These are phyloP conservation scores for Pseudococcus longispinus DNA, from an alignment of 2,888 invertebrate species.

Conservation along the genomic window DNA sequence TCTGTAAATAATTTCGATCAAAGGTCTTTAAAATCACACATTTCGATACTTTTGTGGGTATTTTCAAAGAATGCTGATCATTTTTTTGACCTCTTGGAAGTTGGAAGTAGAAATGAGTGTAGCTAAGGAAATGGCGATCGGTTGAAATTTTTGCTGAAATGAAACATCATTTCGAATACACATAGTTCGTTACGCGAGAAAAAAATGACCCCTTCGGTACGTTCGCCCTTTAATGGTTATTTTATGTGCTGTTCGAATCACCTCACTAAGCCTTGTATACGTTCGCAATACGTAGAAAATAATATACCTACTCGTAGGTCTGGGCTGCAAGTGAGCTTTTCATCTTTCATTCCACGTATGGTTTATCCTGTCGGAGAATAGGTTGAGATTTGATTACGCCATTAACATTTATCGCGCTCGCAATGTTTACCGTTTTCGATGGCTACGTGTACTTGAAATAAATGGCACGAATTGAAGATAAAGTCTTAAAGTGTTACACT, in stretches of 20 bases:
- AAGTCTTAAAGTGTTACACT: background rate
- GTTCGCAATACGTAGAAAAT: background rate
- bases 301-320: background rate
- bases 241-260: background rate
- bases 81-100: background rate
- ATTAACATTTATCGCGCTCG: slow-evolving; percentile 18
- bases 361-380: background rate
- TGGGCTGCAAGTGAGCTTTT: background rate
- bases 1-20: no score
- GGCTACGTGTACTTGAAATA: background rate
- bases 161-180: background rate
- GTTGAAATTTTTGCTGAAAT: background rate
- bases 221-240: background rate
- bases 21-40: no score
- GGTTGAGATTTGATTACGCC: slow-evolving; percentile 26
- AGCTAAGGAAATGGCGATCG: background rate
- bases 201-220: background rate
- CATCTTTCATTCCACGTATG: background rate
- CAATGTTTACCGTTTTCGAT: slow-evolving; percentile 23
- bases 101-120: background rate
- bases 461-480: slow-evolving; percentile 28
- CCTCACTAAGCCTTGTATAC: background rate
- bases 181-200: background rate
- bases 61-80: background rate
- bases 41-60: background rate